Conservation (phyloP, 2,888 invertebrate genomes). For the Antheraea yamamai region DNA sequence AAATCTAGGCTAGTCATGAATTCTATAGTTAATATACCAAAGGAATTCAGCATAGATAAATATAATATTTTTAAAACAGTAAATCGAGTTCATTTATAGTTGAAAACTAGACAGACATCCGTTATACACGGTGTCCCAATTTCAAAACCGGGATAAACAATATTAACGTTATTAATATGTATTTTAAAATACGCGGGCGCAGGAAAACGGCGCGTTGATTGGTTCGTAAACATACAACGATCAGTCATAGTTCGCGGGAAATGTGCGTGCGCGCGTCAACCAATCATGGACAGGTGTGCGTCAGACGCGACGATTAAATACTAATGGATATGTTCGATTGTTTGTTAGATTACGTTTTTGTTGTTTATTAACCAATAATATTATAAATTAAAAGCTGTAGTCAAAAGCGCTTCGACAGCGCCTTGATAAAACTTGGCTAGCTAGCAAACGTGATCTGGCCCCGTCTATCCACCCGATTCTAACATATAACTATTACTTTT, state of each 20-base stretch:
- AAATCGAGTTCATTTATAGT: constrained; percentile 9
- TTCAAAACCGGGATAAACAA: constrained; percentile 14
- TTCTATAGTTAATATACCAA: background rate
- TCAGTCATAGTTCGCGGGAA: constrained; percentile 11
- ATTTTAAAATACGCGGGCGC: constrained; percentile 1
- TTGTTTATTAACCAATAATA: background rate
- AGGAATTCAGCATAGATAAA: background rate
- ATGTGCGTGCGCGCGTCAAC: background rate
- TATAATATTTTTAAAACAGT: background rate
- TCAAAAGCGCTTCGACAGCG: too few species aligned
- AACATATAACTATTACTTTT: too few species aligned
- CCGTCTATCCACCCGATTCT: too few species aligned
- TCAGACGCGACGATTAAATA: background rate
- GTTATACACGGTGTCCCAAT: constrained; percentile 7
- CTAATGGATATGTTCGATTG: constrained; percentile 11
- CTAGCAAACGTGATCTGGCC: too few species aligned
- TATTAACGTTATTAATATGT: constrained; percentile 5
- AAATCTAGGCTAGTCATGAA: too few species aligned
- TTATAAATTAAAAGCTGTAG: too few species aligned
- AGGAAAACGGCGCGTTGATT: constrained; percentile 3
- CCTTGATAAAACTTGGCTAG: too few species aligned
- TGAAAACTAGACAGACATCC: constrained; percentile 10
- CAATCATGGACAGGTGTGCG: background rate
- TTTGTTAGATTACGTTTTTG: background rate
- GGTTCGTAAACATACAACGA: background rate